phyloP scores from a whole-genome alignment of 53 echinoderm and acorn worm species.

The Hippasteria phrygiana region DNA sequence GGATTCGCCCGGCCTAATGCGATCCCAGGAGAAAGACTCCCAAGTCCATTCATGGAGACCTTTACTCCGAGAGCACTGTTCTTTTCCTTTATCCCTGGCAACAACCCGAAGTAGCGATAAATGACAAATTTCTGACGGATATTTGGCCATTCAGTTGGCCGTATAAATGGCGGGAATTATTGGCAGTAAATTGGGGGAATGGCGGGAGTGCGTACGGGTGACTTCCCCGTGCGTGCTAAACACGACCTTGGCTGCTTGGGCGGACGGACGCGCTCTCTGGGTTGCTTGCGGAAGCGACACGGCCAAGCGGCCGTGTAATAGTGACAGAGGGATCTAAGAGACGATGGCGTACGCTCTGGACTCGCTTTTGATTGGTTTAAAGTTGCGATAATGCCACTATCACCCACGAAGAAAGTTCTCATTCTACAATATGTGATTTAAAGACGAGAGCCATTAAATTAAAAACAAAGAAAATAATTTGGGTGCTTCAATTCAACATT shows the following conservation, averaged over 20 bases:
- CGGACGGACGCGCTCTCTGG: background rate
- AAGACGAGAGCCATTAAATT: too few species aligned
- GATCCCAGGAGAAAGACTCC: background rate
- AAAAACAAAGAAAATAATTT: too few species aligned
- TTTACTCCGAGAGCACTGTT: background rate
- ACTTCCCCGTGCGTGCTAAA: background rate
- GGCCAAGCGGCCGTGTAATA: background rate
- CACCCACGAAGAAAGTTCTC: background rate
- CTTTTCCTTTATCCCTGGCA: background rate
- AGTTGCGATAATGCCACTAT: conserved; percentile 19
- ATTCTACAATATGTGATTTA: too few species aligned
- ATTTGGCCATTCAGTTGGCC: conserved; percentile 41
- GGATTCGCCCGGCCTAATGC: conserved; percentile 30
- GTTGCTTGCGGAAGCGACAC: background rate
- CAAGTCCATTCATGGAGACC: background rate
- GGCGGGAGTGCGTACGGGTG: background rate
- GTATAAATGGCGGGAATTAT: conserved; percentile 13
- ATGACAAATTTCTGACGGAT: conserved; percentile 54
- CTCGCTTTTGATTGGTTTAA: background rate
- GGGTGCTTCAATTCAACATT: too few species aligned
- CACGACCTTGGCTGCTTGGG: conserved; percentile 30
- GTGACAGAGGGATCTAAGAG: background rate
- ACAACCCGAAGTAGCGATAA: background rate
- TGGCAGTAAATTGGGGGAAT: conserved; percentile 15
- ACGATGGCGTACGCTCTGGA: background rate